Evolutionary conservation across 2,797 vertebrate genomes (phyloP), one percentile per base, ranked within the genome.

Genomic region (Cuniculus paca): DNA sequence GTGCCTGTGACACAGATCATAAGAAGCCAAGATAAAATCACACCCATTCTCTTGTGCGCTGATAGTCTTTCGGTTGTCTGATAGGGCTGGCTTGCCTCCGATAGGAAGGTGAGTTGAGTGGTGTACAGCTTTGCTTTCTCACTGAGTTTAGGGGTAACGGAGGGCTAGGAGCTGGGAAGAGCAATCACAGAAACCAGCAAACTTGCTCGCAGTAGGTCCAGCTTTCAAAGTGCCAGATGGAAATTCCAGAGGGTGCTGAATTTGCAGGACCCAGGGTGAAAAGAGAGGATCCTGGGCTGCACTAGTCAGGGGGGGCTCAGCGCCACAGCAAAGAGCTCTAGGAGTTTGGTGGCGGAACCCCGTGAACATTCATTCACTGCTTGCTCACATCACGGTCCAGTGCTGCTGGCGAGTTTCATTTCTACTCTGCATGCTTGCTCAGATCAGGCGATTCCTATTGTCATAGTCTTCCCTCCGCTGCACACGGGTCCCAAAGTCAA

Each of bases 331-430:
- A 34, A 65, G 13, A 61, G 5, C 39, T 31, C 88, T 14, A 0
- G 0, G 12, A 5, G 7, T 36, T 63, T 26, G 0, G 60, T 1
- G 42, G 50, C 0, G 1, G 9, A 34, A 42, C 1, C 11, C 36
- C 34, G 4, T 36, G 42, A 20, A 28, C 3, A 2, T 42, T 2
- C 8, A 12, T 31, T n/a, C 42, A 28, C 6, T 17, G 12, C 58
- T 68, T 34, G 7, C 26, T 60, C 70, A 39, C 2, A 1, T 70
- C 58, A 12, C 0, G 0, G 42, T 42, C 58, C 45, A 7, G 3
- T 17, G 82, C n/a, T 54, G 3, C 4, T 24, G 5, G 12, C 75
- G 26, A 28, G 3, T 52, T n/a, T 81, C 50, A 17, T 68, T 26
- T 95, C 88, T 45, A 61, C 42, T 65, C 22, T 79, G 2, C n/a